phyloP scores from a whole-genome alignment of 1,140 invertebrate genomes.

The Magallana ariakensis region DNA sequence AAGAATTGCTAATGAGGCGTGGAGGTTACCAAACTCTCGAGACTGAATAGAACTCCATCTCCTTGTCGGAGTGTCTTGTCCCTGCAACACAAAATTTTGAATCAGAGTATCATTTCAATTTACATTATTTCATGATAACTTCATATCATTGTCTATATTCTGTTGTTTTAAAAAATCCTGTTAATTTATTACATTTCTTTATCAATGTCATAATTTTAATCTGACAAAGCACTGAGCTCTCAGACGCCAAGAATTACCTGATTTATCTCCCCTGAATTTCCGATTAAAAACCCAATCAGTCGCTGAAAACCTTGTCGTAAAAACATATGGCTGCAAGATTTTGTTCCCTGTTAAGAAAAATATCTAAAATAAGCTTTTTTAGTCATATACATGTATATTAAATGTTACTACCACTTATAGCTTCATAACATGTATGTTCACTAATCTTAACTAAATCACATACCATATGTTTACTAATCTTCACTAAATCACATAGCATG shows the following conservation, averaged over 20 bases:
- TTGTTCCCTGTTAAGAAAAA: slow-evolving; percentile 76
- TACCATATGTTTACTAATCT: too few relatives aligned
- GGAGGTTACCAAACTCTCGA: slow-evolving; percentile 79
- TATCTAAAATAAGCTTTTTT: not conserved
- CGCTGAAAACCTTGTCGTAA: slow-evolving; percentile 79
- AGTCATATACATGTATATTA: too few relatives aligned
- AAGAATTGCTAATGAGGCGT: slow-evolving; percentile 79
- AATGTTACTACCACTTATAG: too few relatives aligned
- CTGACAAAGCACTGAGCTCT: too few relatives aligned
- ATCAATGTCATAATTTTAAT: too few relatives aligned
- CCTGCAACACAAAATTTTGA: not conserved
- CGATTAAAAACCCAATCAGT: slow-evolving; percentile 80
- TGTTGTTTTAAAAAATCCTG: too few relatives aligned
- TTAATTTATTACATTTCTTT: too few relatives aligned
- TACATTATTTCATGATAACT: too few relatives aligned
- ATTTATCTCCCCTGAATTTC: slow-evolving; percentile 62
- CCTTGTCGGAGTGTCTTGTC: slow-evolving; percentile 68
- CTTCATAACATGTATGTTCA: too few relatives aligned
- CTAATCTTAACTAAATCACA: not conserved
- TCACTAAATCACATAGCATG: not conserved
- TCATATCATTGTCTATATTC: too few relatives aligned
- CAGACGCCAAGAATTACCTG: slow-evolving; percentile 18
- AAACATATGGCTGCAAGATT: slow-evolving; percentile 80
- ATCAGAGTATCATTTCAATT: too few relatives aligned
- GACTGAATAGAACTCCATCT: slow-evolving; percentile 80